These are phyloP conservation scores for Myodes glareolus DNA, from an alignment of 2,113 vertebrate genomes.

Conservation along the genomic window DNA sequence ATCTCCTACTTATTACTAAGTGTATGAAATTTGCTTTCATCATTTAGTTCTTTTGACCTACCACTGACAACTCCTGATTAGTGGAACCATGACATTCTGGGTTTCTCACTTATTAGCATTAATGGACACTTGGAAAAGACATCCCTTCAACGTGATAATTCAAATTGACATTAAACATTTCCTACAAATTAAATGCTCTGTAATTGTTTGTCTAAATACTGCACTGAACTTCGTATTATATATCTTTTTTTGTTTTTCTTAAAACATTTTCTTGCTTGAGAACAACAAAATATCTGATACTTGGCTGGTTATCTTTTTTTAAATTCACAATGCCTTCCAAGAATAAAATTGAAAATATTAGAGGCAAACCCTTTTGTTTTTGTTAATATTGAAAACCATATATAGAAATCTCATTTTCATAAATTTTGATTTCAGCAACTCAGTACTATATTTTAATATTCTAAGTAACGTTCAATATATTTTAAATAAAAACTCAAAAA, in stretches of 20 bases:
- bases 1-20: conserved; percentile 80
- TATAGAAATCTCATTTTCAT: conserved; percentile 15
- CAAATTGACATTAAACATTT: neutral
- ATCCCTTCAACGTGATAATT: conserved; percentile 57
- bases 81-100: neutral
- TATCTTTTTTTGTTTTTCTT: neutral
- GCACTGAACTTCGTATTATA: neutral
- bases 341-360: conserved; percentile 41
- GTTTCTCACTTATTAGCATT: conserved; percentile 61
- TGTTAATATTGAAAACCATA: conserved; percentile 58
- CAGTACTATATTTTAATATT: neutral
- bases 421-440: neutral
- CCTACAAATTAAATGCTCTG: conserved; percentile 31
- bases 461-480: neutral
- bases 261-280: neutral
- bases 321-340: conserved; percentile 37
- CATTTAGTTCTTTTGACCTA: conserved; percentile 81
- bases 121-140: conserved; percentile 63
- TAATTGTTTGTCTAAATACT: conserved; percentile 42
- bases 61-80: conserved; percentile 75
- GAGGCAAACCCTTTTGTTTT: conserved; percentile 9
- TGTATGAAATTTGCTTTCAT: conserved; percentile 75
- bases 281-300: neutral
- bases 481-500: neutral
- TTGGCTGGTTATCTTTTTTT: conserved; percentile 8